Conservation (phyloP, 1,140 invertebrate genomes). For the Euglossa dilemma region DNA sequence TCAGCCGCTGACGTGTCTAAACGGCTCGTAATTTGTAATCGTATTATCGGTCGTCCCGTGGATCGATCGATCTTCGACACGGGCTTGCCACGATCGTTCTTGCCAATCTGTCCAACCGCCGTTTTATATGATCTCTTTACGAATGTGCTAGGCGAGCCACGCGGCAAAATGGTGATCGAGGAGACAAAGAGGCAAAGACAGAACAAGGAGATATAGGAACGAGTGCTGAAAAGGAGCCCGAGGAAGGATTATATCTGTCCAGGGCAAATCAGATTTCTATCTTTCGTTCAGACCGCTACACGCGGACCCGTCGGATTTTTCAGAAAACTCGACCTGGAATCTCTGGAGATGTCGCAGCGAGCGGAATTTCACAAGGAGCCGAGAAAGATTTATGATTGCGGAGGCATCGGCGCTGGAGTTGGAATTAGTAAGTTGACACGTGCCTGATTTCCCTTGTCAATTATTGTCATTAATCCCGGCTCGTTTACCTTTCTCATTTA, state of each 20-base stretch:
- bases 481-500: neutral
- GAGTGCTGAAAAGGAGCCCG: neutral
- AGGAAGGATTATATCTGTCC: constrained; percentile 62
- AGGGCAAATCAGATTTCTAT: constrained; percentile 66
- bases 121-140: neutral
- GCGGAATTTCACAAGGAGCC: neutral
- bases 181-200: neutral
- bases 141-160: neutral
- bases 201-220: neutral
- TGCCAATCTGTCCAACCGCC: constrained; percentile 2
- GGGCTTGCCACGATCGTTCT: constrained; percentile 9
- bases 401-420: neutral
- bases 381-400: constrained; percentile 27
- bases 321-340: constrained; percentile 51
- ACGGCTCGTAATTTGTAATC: constrained; percentile 73
- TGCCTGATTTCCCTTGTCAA: constrained; percentile 9
- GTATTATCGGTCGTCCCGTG: constrained; percentile 58
- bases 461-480: constrained; percentile 5
- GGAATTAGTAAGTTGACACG: neutral
- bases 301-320: constrained; percentile 49
- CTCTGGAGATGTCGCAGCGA: constrained; percentile 35
- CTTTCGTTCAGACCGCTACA: constrained; percentile 21
- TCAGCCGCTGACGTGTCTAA: constrained; percentile 66
- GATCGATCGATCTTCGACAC: constrained; percentile 44
- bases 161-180: neutral